Conservation (phyloP, 2,113 vertebrate genomes). For the Mus spicilegus region DNA sequence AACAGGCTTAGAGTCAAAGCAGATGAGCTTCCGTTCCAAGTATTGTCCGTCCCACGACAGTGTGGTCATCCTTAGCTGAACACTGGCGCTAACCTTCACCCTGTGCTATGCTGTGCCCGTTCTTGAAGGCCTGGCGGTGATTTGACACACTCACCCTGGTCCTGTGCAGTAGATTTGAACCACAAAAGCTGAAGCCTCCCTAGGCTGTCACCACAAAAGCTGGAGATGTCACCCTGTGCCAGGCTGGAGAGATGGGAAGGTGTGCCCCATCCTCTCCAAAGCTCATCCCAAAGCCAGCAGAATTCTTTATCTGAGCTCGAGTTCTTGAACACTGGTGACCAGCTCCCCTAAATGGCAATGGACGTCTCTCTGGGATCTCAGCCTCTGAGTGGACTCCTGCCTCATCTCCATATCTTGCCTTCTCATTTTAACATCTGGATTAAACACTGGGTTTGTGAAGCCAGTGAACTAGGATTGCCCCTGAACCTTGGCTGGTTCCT, state of each 20-base stretch:
- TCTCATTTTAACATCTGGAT: conserved; percentile 31
- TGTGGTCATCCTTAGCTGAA: not conserved
- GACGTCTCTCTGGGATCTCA: not conserved
- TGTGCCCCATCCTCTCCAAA: not conserved
- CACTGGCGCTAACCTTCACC: not conserved
- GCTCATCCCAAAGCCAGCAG: not conserved
- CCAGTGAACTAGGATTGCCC: not conserved
- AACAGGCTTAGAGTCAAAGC: not conserved
- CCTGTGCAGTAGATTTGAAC: not conserved
- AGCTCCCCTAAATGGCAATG: not conserved
- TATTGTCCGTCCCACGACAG: not conserved
- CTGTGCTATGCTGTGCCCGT: not conserved
- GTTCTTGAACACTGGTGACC: not conserved
- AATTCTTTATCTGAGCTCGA: not conserved
- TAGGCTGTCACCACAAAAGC: not conserved
- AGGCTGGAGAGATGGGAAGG: not conserved
- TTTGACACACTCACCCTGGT: not conserved
- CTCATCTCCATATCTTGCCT: not conserved
- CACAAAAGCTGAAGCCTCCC: not conserved
- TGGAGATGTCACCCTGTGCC: too few species aligned
- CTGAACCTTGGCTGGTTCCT: conserved; percentile 31
- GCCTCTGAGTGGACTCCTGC: not conserved
- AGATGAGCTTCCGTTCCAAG: not conserved
- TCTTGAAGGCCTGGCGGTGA: not conserved
- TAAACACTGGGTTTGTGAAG: not conserved